Conservation (phyloP, 2,888 invertebrate species). For the Campoplex capitator region DNA sequence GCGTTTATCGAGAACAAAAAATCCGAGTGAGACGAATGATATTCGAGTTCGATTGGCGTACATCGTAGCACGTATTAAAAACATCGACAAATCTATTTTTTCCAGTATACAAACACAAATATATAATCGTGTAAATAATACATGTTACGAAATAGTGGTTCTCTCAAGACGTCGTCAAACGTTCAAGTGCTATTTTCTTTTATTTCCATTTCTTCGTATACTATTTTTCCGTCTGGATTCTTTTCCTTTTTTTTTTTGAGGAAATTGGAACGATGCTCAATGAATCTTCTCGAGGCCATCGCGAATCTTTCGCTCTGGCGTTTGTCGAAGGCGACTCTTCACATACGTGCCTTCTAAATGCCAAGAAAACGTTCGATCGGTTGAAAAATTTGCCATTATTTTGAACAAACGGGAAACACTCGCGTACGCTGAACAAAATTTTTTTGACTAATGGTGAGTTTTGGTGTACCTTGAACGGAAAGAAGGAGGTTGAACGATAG, state of each 20-base stretch:
- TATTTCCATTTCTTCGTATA: neutral
- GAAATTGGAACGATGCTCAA: conserved; percentile 65
- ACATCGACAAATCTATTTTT: conserved; percentile 23
- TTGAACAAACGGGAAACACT: neutral
- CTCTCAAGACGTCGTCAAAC: conserved; percentile 1
- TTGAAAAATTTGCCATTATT: conserved; percentile 16
- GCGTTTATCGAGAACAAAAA: conserved; percentile 68
- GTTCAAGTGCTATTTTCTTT: conserved; percentile 1
- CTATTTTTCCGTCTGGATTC: conserved; percentile 5
- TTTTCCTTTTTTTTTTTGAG: conserved; percentile 32
- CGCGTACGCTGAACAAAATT: neutral
- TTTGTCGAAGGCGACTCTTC: conserved; percentile 47
- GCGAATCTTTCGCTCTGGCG: conserved; percentile 55
- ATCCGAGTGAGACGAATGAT: conserved; percentile 66
- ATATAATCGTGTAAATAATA: conserved; percentile 21
- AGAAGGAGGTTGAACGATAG: neutral
- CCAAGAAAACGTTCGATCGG: conserved; percentile 16
- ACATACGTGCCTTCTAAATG: conserved; percentile 62
- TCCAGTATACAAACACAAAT: conserved; percentile 39
- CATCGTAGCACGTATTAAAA: conserved; percentile 59
- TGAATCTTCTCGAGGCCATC: conserved; percentile 63
- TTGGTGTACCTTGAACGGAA: neutral
- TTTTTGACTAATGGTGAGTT: conserved; percentile 32
- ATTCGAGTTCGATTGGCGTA: conserved; percentile 65
- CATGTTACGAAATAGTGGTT: conserved; percentile 14